A percentile compares a stretch with the other conserved stretches of the same genome.
Conservation (phyloP, 2,113 vertebrate genomes). For the Cricetomys ansorgei region DNA sequence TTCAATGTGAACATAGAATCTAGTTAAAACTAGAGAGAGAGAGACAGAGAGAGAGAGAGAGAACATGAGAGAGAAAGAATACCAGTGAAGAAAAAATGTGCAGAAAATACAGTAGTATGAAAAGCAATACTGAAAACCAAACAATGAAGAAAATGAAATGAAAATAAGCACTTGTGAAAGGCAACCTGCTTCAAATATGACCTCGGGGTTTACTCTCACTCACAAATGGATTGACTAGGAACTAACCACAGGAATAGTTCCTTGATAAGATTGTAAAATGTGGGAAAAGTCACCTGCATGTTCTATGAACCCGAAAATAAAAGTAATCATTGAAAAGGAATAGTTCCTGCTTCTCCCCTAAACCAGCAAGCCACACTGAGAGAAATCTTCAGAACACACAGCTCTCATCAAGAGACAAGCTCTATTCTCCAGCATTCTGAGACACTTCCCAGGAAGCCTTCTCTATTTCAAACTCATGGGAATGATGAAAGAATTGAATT, state of each 20-base stretch:
- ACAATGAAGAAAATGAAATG: neutral
- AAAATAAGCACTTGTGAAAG: neutral
- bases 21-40: neutral
- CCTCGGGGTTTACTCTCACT: too few species aligned
- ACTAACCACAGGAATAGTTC: neutral
- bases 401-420: rapidly evolving
- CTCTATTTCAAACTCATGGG: too few species aligned
- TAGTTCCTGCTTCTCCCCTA: neutral
- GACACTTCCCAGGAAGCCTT: neutral
- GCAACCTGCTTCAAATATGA: neutral
- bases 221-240: neutral
- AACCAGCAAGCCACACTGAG: rapidly evolving
- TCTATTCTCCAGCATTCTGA: neutral
- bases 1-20: neutral
- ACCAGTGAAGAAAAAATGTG: neutral
- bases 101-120: neutral
- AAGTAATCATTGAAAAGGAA: neutral
- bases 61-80: neutral
- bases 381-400: rapidly evolving
- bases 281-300: neutral
- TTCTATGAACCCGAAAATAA: neutral
- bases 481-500: neutral
- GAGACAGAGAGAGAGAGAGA: neutral
- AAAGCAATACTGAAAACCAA: neutral
- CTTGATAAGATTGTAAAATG: neutral